Evolutionary conservation across 2,113 vertebrate species (phyloP).

Genomic region (Cynoglossus semilaevis): DNA sequence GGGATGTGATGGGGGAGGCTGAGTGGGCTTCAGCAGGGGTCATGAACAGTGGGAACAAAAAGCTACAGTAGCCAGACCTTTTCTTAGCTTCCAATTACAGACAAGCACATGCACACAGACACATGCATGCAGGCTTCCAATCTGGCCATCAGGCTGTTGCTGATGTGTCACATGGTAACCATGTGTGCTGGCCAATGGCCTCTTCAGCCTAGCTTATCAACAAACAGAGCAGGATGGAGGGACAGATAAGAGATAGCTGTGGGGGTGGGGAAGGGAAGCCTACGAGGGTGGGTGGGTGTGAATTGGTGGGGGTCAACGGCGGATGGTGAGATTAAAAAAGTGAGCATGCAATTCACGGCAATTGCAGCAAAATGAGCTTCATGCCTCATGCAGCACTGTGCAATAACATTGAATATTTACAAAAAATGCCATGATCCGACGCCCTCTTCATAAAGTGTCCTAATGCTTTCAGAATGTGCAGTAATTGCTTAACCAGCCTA

Average conservation of each 20-base stretch:
- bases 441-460: slow-evolving; percentile 47
- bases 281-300: slow-evolving; percentile 8
- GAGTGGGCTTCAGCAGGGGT: slow-evolving; percentile 33
- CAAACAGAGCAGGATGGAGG: slow-evolving; percentile 66
- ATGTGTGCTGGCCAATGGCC: slow-evolving; percentile 67
- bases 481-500: slow-evolving; percentile 63
- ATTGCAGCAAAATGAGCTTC: slow-evolving; percentile 28
- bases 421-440: slow-evolving; percentile 16
- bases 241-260: slow-evolving; percentile 62
- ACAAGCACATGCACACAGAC: slow-evolving; percentile 36
- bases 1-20: slow-evolving; percentile 18
- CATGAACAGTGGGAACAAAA: slow-evolving; percentile 65
- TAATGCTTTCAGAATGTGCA: slow-evolving; percentile 62
- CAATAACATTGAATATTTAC: slow-evolving; percentile 19
- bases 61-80: slow-evolving; percentile 63
- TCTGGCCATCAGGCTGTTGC: slow-evolving; percentile 71
- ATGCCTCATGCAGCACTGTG: slow-evolving; percentile 1
- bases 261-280: slow-evolving; percentile 53
- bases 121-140: slow-evolving; percentile 51
- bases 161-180: slow-evolving; percentile 71
- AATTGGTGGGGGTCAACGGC: slow-evolving; percentile 31
- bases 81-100: slow-evolving; percentile 47
- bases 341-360: slow-evolving; percentile 33
- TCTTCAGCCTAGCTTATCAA: slow-evolving; percentile 62
- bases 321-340: slow-evolving; percentile 51